Base-by-base conservation (phyloP, 2,113 vertebrate genomes). In the Petrocephalus microphthalmus region DNA sequence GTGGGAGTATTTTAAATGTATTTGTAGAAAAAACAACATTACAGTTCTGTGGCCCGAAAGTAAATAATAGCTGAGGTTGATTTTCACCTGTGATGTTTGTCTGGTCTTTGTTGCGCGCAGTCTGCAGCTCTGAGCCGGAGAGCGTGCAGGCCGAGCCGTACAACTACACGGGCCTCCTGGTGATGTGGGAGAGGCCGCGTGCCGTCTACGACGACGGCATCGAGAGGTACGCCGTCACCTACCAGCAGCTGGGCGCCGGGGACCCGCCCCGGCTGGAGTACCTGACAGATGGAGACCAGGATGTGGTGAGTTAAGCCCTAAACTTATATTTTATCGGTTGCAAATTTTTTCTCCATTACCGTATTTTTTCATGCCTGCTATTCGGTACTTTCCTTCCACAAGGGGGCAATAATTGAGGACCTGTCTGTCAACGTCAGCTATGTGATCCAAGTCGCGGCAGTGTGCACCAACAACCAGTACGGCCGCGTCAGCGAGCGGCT, bases 231-330 rank as follows among this genome's bases (percentile, higher is more conserved):
- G 95, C 96, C 0, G 97, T 99, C 88, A 95, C 95, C 84, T 99
- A 98, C 93, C 93, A 94, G 83, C 95, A 94, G 15, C 84, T 96
- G 88, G 94, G 95, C 22, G 93, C 92, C 86, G 94, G 95, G 67
- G 93, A 96, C 90, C 90, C 95, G 84, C 94, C 94, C 54, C 95
- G 94, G 90, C 94, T 94, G 4, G 93, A 96, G 81, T 98, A 97
- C 95, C 94, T 98, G 94, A 99, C 98, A 6, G 98, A 99, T 85
- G 98, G 97, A 91, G 98, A 99, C 95, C 98, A 99, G 94, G 98
- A 99, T 92, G 96, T 98, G 97, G 98, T 99, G 96, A 97, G n/a
- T 20, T 22, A 57, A 60, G 6, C 22, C 57, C 5, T 60, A 60
- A 22, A 60, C 22, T 20, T n/a, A 60, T n/a, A 7, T 60, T 60